phyloP scores from a whole-genome alignment of 2,797 vertebrate genomes.

The Sebastes iracundus region DNA sequence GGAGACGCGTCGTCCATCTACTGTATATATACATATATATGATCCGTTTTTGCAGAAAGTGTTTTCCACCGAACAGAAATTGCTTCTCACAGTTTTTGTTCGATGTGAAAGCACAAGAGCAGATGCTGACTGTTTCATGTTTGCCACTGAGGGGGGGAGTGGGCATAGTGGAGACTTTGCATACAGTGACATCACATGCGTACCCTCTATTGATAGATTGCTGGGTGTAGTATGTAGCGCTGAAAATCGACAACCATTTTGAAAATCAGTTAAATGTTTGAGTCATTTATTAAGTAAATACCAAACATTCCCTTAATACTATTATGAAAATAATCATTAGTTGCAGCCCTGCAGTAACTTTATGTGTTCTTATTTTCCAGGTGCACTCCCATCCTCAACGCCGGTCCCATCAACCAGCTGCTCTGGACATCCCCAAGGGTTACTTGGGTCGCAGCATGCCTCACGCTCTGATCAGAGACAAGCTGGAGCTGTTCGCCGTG shows the following conservation, averaged over 20 bases:
- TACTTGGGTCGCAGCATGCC: constrained; percentile 27
- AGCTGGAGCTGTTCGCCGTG: constrained; percentile 90
- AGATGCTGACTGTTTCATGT: neutral
- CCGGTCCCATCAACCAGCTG: constrained; percentile 53
- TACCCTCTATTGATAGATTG: neutral
- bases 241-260: neutral
- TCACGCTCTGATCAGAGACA: constrained; percentile 77
- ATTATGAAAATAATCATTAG: neutral
- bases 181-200: neutral
- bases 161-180: neutral
- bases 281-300: neutral
- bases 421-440: constrained; percentile 74
- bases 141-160: neutral
- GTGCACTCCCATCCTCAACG: constrained; percentile 85
- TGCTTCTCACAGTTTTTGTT: neutral
- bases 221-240: neutral
- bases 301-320: neutral
- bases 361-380: constrained; percentile 61
- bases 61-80: neutral
- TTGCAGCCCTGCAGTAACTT: neutral
- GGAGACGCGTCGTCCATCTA: too few relatives aligned
- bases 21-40: too few relatives aligned
- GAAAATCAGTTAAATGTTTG: neutral
- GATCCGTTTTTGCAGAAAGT: neutral
- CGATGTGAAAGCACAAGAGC: neutral